Evolutionary conservation across 2,113 vertebrate species (phyloP).

Genomic region (Actinemys pallida): DNA sequence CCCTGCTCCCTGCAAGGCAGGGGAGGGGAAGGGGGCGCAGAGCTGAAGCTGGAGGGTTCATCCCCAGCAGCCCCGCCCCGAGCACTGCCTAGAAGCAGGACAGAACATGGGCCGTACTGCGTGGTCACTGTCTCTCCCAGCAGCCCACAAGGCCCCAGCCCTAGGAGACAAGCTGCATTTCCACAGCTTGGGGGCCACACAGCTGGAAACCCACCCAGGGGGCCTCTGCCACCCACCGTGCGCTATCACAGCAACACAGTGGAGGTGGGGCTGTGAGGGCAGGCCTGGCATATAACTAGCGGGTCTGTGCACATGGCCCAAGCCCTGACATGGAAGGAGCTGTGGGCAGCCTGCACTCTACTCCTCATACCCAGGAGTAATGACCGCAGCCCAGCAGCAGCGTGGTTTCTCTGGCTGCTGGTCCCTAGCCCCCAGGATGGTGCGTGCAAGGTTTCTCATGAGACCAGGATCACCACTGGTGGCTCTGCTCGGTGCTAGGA

Average conservation of each 20-base stretch:
- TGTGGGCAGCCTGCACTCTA: not conserved
- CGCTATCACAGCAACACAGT: not conserved
- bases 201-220: no score
- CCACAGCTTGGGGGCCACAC: not conserved
- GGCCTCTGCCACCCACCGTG: not conserved
- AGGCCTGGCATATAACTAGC: not conserved
- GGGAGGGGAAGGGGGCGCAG: no score
- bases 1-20: no score
- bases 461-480: no score
- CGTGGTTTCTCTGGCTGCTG: not conserved
- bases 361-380: fast-evolving
- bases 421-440: no score
- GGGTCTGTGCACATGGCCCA: not conserved
- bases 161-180: not conserved
- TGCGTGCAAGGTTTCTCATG: no score
- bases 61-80: no score
- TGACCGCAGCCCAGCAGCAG: not conserved
- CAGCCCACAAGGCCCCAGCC: not conserved
- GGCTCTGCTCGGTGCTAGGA: no score
- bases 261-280: not conserved
- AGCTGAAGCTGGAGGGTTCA: no score
- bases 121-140: not conserved
- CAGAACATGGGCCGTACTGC: no score
- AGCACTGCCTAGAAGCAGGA: no score
- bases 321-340: no score